phyloP scores from a whole-genome alignment of 2,113 vertebrate genomes.

The Gymnorhina tibicen region DNA sequence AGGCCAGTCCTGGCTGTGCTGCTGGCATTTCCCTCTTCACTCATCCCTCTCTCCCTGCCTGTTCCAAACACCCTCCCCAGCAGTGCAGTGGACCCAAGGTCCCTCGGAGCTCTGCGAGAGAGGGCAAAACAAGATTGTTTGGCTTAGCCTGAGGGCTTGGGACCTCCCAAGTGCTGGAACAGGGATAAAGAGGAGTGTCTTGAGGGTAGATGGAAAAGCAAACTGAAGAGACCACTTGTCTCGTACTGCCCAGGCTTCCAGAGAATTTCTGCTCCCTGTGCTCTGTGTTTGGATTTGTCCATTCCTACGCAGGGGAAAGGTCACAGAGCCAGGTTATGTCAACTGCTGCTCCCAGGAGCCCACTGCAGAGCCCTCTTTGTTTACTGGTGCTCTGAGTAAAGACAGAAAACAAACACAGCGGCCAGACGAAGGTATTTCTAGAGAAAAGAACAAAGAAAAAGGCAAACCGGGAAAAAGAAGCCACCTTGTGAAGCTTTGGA shows the following conservation, averaged over 20 bases:
- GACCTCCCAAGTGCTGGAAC: not conserved
- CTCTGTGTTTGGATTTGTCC: not conserved
- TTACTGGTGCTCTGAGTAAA: not conserved
- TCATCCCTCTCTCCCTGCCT: not conserved
- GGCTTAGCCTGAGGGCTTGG: not conserved
- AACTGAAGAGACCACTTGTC: not conserved
- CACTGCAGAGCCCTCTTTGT: not conserved
- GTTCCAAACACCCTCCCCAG: not conserved
- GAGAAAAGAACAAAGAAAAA: not conserved
- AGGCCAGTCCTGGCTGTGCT: not conserved
- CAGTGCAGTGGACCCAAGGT: not conserved
- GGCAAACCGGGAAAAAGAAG: not conserved
- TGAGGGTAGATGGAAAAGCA: not conserved
- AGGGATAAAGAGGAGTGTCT: not conserved
- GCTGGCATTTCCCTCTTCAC: not conserved
- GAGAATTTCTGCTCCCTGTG: not conserved
- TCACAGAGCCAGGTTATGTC: not conserved
- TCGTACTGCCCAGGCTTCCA: not conserved
- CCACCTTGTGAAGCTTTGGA: not conserved
- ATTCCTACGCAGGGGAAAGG: not conserved
- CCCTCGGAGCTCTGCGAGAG: not conserved
- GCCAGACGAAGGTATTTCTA: not conserved
- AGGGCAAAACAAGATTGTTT: not conserved
- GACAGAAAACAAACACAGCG: not conserved
- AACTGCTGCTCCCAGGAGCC: not conserved